These are phyloP conservation scores for Cephalophus harveyi DNA, from an alignment of 2,113 vertebrate genomes.

Conservation along the genomic window DNA sequence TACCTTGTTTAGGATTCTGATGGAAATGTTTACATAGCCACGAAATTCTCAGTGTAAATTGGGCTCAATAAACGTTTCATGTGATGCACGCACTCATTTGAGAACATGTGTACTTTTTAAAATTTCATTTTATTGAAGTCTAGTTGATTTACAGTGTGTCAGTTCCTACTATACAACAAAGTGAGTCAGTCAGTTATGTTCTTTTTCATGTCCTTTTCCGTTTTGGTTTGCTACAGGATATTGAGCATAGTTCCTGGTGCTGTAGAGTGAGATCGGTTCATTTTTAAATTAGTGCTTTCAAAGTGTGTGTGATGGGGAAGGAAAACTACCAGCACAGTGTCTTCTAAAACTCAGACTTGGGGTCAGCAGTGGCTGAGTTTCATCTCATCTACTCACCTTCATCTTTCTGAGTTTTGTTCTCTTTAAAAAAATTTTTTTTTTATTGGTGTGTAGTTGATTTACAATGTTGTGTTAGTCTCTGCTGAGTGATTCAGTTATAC, in stretches of 20 bases:
- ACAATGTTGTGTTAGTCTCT: background rate
- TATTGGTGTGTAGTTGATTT: background rate
- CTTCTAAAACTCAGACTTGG: background rate
- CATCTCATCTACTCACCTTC: background rate
- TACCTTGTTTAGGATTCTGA: background rate
- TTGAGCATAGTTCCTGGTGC: background rate
- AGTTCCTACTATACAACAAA: background rate
- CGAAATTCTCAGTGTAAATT: background rate
- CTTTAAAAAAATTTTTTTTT: background rate
- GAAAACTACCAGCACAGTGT: background rate
- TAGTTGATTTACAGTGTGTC: background rate
- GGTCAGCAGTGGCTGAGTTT: background rate
- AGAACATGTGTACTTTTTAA: background rate
- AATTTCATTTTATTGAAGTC: background rate
- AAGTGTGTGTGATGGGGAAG: background rate
- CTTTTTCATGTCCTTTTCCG: background rate
- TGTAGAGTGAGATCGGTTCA: background rate
- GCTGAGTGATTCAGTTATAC: background rate
- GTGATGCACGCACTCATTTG: background rate
- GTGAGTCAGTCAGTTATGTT: background rate
- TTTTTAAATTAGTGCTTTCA: background rate
- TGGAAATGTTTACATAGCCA: background rate
- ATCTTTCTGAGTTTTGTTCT: background rate
- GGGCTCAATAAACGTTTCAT: background rate
- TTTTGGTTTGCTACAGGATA: background rate